A percentile compares a stretch with the other conserved stretches of the same genome.
These are phyloP conservation scores for Xestia sexstrigata DNA, from an alignment of 2,888 invertebrate species.

Conservation along the genomic window DNA sequence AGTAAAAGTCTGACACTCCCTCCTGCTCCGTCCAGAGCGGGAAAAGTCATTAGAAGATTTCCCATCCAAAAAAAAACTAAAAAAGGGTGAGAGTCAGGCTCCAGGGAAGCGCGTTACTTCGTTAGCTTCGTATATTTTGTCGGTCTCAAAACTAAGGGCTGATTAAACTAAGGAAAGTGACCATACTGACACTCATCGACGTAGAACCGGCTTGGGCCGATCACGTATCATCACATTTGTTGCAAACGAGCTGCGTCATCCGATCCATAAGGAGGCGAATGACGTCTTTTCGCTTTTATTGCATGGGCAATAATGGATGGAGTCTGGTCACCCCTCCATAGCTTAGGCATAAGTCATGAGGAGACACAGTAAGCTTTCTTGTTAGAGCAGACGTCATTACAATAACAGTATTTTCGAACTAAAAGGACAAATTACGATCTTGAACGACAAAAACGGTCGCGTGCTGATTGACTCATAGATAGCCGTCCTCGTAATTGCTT, in stretches of 20 bases:
- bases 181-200: background rate
- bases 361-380: background rate
- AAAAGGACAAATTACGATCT: background rate
- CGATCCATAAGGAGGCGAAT: background rate
- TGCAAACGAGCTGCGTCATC: background rate
- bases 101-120: background rate
- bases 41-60: too few relatives aligned
- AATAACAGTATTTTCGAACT: background rate
- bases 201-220: background rate
- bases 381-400: background rate
- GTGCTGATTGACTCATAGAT: background rate
- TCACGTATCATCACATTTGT: background rate
- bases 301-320: background rate
- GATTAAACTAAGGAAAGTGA: background rate
- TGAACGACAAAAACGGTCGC: background rate
- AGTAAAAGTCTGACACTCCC: too few relatives aligned
- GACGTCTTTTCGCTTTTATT: background rate
- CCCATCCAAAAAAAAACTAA: too few relatives aligned
- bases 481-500: background rate
- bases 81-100: background rate
- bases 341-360: background rate
- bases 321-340: background rate
- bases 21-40: too few relatives aligned
- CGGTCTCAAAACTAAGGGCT: background rate
- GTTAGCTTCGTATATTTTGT: background rate